Evolutionary conservation across 2,888 invertebrate species (phyloP), one percentile per base, ranked within the genome.

Genomic region (Ornithoptera priamus): DNA sequence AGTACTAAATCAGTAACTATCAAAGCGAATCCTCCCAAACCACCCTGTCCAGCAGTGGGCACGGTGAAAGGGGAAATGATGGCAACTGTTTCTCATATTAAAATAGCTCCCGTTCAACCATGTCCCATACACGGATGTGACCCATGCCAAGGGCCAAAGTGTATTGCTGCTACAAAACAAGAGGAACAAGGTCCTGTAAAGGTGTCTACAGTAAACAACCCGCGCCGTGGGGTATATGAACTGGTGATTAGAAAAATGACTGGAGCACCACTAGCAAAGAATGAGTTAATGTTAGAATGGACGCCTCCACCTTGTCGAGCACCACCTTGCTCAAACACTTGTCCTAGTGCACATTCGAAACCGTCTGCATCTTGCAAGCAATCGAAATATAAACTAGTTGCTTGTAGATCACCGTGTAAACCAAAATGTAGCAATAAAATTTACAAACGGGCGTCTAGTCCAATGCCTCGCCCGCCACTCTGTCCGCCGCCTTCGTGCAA

Each of bases 201-300:
- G 76, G 82, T 92, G 15, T 80, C 86, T 8, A 84, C 84, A 24
- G 80, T 78, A 30, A 81, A 79, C 56, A 92, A 92, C 79, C 86
- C 90, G 6, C 84, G 92, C 18, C 82, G 89, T 64, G 92, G 92
- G 24, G 92, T 92, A 36, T 92, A 92, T 73, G 92, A 92, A 78
- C 73, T 92, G 68, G 88, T 90, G 3, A 83, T 92, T 71, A 85
- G 91, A 58, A 85, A 81, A 78, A 78, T 91, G 70, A 87, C 78
- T 24, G 91, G 90, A 39, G 89, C 90, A 42, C 89, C 90, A 18
- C 78, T 92, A 22, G 92, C 92, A 15, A 90, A 77, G 72, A 91
- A 91, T 73, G 92, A 92, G 74, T 75, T 92, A 57, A 89, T 92
- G 87, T 75, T 92, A 58, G 92, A 92, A 78, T 92, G 92, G 92